Conservation (phyloP, 2,888 invertebrate genomes). For the Tinea pellionella region DNA sequence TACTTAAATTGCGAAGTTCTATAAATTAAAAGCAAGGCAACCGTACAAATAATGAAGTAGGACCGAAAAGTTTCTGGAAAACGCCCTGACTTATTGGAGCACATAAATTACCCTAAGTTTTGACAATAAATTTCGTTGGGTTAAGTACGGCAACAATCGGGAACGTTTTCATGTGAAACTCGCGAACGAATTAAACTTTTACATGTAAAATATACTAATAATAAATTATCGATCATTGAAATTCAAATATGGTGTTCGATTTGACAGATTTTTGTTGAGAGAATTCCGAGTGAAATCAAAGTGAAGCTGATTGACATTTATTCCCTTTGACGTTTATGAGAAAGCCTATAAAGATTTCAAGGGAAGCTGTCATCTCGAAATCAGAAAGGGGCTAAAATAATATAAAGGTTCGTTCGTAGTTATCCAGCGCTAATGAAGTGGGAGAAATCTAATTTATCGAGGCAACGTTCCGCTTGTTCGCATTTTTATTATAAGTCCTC, state of each 20-base stretch:
- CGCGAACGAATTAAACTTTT: constrained; percentile 20
- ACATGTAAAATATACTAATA: constrained; percentile 17
- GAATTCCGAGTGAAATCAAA: constrained; percentile 1
- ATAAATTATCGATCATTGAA: constrained; percentile 1
- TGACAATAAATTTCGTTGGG: constrained; percentile 44
- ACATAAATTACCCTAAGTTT: constrained; percentile 60
- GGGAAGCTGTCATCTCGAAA: constrained; percentile 10
- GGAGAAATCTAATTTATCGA: constrained; percentile 19
- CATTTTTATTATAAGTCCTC: constrained; percentile 11
- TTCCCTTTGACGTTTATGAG: constrained; percentile 11
- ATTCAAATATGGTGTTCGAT: background rate
- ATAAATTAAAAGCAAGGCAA: constrained; percentile 56
- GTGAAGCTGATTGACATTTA: constrained; percentile 1
- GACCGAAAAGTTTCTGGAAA: constrained; percentile 38
- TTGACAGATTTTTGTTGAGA: background rate
- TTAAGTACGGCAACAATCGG: constrained; percentile 23
- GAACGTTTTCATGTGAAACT: constrained; percentile 19
- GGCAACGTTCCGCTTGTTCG: constrained; percentile 6
- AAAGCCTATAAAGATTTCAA: constrained; percentile 6
- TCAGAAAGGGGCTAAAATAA: constrained; percentile 11
- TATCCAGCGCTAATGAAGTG: constrained; percentile 18
- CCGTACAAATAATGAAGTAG: constrained; percentile 52
- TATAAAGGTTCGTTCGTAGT: constrained; percentile 10
- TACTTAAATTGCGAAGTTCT: constrained; percentile 44
- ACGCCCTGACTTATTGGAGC: constrained; percentile 53